Base-by-base conservation (phyloP, 2,113 vertebrate species). In the Morphnarchus princeps region DNA sequence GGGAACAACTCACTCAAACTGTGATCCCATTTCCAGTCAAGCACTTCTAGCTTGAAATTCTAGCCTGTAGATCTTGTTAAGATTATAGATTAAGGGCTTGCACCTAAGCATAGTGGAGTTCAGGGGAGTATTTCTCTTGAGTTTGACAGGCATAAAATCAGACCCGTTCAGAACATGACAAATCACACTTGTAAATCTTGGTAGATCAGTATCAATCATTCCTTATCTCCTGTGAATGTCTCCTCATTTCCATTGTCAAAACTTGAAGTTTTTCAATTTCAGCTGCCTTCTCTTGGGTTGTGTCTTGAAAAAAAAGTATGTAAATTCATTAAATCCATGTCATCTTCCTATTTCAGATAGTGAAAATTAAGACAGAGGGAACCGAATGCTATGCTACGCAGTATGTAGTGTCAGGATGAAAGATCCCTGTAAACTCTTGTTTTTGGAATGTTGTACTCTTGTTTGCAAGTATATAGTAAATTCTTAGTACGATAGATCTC, bases 141-240 rank as follows among this genome's bases (percentile, higher is more conserved):
- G 50, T 71, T 26, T 93, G 93, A 86, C 93, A 96, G 59, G 59
- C 74, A 77, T 77, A 86, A 93, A 86, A 93, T 93, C 84, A 91
- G 93, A 91, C 62, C 70, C 73, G 58, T 67, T 93, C 92, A 82
- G 92, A 96, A 93, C 87, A 76, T 13, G 92, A 85, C 70, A 95
- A 94, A 95, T 94, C 67, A 61, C 50, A 57, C 78, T 90, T 80
- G 78, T 94, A 89, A 95, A 89, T 89, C 94, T 96, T 82, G 71
- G 81, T 76, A 82, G 81, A 93, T 93, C 82, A 82, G 73, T 91
- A 85, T 91, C 95, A 93, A 89, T 94, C 84, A 86, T 38, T 82
- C 49, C 74, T 93, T 95, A 85, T 72, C 90, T 69, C 40, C 49
- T 54, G 43, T 61, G 91, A 90, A 65, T 93, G 71, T 82, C 58